Percentiles rank a stretch among this genome's conserved stretches.
Evolutionary conservation across 2,888 invertebrate species (phyloP).

Genomic region (Ischnura elegans): DNA sequence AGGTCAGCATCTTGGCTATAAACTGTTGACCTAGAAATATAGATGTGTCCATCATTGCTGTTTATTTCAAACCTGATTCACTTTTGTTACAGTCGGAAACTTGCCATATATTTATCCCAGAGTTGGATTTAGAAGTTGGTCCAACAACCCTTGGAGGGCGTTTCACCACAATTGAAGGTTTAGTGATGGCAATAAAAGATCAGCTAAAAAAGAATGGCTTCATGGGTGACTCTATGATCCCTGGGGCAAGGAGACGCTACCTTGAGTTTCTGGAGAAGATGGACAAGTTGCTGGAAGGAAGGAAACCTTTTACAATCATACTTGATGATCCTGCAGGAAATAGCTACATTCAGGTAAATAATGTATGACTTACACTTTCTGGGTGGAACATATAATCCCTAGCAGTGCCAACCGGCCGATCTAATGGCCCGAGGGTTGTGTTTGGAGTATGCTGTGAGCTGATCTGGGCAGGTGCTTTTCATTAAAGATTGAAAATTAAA

Average conservation of each 20-base stretch:
- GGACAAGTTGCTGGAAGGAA: slow-evolving; percentile 83
- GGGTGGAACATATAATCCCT: background rate
- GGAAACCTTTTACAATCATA: slow-evolving; percentile 85
- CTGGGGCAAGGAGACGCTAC: slow-evolving; percentile 80
- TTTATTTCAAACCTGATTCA: slow-evolving; percentile 13
- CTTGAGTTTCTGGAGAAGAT: slow-evolving; percentile 84
- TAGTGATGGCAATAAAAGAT: slow-evolving; percentile 88
- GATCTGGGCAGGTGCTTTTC: too few species aligned
- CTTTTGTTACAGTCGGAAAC: slow-evolving; percentile 85
- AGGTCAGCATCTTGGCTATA: too few species aligned
- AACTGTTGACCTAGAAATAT: too few species aligned
- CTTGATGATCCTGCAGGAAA: slow-evolving; percentile 99
- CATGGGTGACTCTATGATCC: slow-evolving; percentile 86
- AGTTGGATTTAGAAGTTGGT: slow-evolving; percentile 92
- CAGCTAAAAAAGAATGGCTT: slow-evolving; percentile 85
- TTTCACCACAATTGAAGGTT: slow-evolving; percentile 97
- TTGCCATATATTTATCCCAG: slow-evolving; percentile 89
- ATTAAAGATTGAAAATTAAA: too few species aligned
- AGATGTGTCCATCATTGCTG: too few species aligned
- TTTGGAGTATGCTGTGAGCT: too few species aligned
- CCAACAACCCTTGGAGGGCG: slow-evolving; percentile 92
- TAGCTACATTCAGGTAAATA: slow-evolving; percentile 90
- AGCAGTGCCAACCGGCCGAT: too few species aligned
- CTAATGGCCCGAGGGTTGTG: too few species aligned
- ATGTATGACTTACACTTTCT: background rate